Percentiles rank a stretch among this genome's conserved stretches.
These are phyloP conservation scores for Trichogramma evanescens DNA, from an alignment of 2,888 invertebrate genomes.

Conservation along the genomic window DNA sequence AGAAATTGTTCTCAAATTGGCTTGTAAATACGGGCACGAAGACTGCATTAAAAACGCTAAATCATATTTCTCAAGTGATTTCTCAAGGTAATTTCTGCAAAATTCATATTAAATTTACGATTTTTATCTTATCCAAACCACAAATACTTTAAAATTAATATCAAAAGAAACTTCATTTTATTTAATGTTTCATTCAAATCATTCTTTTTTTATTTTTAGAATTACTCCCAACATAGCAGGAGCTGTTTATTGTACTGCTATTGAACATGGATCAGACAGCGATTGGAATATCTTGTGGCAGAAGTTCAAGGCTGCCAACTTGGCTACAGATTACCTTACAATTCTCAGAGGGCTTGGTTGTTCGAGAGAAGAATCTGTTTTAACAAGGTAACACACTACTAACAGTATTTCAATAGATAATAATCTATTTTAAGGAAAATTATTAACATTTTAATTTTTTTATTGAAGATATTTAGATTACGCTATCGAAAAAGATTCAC, in stretches of 20 bases:
- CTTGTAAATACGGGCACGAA: slow-evolving; percentile 53
- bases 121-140: background rate
- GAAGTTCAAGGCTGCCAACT: slow-evolving; percentile 54
- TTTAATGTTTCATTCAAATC: no score
- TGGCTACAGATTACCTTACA: slow-evolving; percentile 51
- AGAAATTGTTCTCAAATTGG: slow-evolving; percentile 50
- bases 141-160: background rate
- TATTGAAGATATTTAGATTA: slow-evolving; percentile 24
- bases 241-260: slow-evolving; percentile 69
- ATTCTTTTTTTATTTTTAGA: slow-evolving; percentile 32
- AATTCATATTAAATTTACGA: background rate
- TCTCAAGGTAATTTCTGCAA: background rate
- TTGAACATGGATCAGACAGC: slow-evolving; percentile 56
- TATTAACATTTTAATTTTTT: background rate
- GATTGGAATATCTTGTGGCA: slow-evolving; percentile 65
- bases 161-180: no score
- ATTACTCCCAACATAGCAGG: slow-evolving; percentile 60
- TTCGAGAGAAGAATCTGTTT: slow-evolving; percentile 44
- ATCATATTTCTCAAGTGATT: background rate
- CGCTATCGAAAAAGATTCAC: slow-evolving; percentile 16
- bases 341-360: slow-evolving; percentile 53
- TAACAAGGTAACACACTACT: background rate
- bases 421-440: background rate
- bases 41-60: slow-evolving; percentile 50
- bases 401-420: background rate